These are phyloP conservation scores for Hormaphis cornu DNA, from an alignment of 1,140 invertebrate genomes.

Conservation along the genomic window DNA sequence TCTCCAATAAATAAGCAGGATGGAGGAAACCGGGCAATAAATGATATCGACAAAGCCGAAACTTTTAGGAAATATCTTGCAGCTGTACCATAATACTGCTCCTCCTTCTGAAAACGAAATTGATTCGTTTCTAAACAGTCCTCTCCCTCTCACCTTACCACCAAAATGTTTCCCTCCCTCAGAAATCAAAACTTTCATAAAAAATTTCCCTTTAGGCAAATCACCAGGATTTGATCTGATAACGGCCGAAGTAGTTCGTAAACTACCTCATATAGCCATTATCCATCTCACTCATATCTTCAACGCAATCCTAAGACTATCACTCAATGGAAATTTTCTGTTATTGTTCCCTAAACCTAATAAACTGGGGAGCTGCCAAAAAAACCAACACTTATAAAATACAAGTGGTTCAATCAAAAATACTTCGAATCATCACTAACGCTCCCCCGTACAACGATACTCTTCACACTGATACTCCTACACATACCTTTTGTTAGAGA, in stretches of 20 bases:
- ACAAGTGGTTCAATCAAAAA: no score
- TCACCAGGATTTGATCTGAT: conserved; percentile 26
- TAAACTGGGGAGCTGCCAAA: no score
- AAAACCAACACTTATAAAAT: no score
- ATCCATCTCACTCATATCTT: not conserved
- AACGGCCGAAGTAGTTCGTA: not conserved
- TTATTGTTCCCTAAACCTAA: no score
- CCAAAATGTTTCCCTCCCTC: not conserved
- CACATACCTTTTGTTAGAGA: no score
- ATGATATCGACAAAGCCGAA: not conserved
- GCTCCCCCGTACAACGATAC: no score
- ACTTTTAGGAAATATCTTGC: not conserved
- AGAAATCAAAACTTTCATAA: not conserved
- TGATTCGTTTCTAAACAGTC: not conserved
- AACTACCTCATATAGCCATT: conserved; percentile 22
- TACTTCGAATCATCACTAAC: no score
- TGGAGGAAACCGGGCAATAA: not conserved
- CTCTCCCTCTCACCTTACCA: not conserved
- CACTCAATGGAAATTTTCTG: no score
- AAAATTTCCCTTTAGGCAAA: not conserved
- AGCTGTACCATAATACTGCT: not conserved
- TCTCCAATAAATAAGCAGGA: not conserved
- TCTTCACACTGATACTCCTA: no score
- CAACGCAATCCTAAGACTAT: conserved; percentile 14
- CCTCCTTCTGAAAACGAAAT: not conserved